phyloP scores from a whole-genome alignment of 2,888 invertebrate species.

The Hydropsyche betteni region DNA sequence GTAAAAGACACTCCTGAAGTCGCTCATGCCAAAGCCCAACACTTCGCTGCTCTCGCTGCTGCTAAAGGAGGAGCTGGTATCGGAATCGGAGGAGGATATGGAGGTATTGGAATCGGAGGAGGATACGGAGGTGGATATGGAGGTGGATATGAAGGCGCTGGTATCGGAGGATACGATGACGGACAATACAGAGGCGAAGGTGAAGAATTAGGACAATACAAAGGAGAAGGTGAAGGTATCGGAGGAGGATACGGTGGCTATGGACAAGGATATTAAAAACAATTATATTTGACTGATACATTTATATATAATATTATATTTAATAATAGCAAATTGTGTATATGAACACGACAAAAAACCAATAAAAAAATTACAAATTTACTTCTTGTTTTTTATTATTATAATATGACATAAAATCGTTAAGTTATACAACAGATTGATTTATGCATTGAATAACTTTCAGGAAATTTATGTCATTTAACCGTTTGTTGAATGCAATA shows the following conservation, averaged over 20 bases:
- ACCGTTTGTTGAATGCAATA: too few species aligned
- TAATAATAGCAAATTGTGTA: background rate
- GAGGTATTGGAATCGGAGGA: conserved; percentile 15
- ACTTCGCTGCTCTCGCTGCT: conserved; percentile 47
- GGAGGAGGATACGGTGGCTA: conserved; percentile 34
- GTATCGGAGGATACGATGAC: conserved; percentile 34
- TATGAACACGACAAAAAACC: background rate
- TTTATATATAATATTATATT: background rate
- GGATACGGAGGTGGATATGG: conserved; percentile 27
- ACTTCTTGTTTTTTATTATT: background rate
- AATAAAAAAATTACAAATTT: conserved; percentile 8
- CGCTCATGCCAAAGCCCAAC: conserved; percentile 49
- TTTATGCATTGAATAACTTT: too few species aligned
- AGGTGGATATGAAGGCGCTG: conserved; percentile 30
- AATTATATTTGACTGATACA: background rate
- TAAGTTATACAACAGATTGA: too few species aligned
- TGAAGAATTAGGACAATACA: conserved; percentile 46
- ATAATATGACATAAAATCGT: too few species aligned
- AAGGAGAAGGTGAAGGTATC: conserved; percentile 43
- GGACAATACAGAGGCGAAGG: conserved; percentile 49
- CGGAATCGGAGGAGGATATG: conserved; percentile 36
- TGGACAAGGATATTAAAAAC: conserved; percentile 18
- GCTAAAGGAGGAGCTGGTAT: conserved; percentile 34
- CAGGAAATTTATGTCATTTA: too few species aligned
- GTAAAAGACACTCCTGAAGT: conserved; percentile 49